phyloP scores from a whole-genome alignment of 2,888 invertebrate species.

The Plusia festucae region DNA sequence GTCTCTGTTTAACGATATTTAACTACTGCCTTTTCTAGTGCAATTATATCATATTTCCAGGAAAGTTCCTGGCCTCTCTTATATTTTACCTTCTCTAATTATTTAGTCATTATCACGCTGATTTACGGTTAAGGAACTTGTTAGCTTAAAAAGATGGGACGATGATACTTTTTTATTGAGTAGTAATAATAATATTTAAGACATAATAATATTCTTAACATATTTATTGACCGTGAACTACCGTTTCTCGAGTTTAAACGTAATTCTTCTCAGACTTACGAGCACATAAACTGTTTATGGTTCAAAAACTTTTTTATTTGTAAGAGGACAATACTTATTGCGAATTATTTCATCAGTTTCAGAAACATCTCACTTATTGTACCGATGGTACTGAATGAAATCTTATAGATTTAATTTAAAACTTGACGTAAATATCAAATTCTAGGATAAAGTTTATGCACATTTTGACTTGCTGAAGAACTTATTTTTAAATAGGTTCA shows the following conservation, averaged over 20 bases:
- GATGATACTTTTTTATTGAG: neutral
- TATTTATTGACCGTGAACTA: slow-evolving; percentile 20
- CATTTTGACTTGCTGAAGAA: too few relatives aligned
- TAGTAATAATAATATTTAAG: neutral
- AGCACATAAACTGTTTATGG: slow-evolving; percentile 37
- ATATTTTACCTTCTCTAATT: too few relatives aligned
- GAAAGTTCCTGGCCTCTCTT: too few relatives aligned
- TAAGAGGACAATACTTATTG: neutral
- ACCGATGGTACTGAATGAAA: too few relatives aligned
- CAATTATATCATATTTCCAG: too few relatives aligned
- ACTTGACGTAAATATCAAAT: too few relatives aligned
- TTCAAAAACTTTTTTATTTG: slow-evolving; percentile 24
- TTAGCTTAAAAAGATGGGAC: too few relatives aligned
- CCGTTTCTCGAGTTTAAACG: slow-evolving; percentile 23
- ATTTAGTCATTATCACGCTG: neutral
- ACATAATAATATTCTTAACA: slow-evolving; percentile 1
- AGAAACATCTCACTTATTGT: neutral
- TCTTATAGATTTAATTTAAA: too few relatives aligned
- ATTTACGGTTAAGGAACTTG: neutral
- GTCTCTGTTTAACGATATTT: too few relatives aligned
- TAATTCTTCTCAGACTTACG: slow-evolving; percentile 37
- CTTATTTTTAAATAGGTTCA: too few relatives aligned
- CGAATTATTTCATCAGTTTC: neutral
- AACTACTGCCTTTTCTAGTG: too few relatives aligned
- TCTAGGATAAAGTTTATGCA: too few relatives aligned